Evolutionary conservation across 2,113 vertebrate genomes (phyloP).

Genomic region (Pedionomus torquatus): DNA sequence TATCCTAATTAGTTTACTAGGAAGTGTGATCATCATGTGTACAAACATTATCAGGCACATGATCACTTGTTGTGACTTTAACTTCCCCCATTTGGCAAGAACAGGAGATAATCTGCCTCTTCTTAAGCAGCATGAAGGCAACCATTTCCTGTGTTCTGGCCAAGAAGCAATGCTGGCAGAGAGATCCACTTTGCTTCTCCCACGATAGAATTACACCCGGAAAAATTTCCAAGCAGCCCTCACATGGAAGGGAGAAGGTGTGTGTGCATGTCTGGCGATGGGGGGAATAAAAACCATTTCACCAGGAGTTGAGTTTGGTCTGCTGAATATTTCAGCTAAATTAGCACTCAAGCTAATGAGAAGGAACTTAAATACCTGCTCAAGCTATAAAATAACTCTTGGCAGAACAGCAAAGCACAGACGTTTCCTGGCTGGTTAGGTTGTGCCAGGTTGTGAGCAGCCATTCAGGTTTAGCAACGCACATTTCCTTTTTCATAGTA

Average conservation of each 20-base stretch:
- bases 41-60: not conserved
- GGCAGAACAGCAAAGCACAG: not conserved
- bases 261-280: not conserved
- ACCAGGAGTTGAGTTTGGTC: not conserved
- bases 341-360: not conserved
- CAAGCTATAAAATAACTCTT: not conserved
- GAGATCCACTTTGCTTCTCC: not conserved
- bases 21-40: not conserved
- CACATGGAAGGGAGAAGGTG: not conserved
- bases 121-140: not conserved
- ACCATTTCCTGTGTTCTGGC: not conserved
- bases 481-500: not conserved
- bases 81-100: not conserved
- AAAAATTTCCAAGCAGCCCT: not conserved
- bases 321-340: conserved; percentile 22
- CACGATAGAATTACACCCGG: not conserved
- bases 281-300: not conserved
- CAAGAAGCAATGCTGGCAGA: not conserved
- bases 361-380: not conserved
- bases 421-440: not conserved
- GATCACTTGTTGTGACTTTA: not conserved
- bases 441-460: not conserved
- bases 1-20: not conserved
- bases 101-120: not conserved
- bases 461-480: not conserved